phyloP scores from a whole-genome alignment of 2,888 invertebrate genomes.

The Dilophus febrilis region DNA sequence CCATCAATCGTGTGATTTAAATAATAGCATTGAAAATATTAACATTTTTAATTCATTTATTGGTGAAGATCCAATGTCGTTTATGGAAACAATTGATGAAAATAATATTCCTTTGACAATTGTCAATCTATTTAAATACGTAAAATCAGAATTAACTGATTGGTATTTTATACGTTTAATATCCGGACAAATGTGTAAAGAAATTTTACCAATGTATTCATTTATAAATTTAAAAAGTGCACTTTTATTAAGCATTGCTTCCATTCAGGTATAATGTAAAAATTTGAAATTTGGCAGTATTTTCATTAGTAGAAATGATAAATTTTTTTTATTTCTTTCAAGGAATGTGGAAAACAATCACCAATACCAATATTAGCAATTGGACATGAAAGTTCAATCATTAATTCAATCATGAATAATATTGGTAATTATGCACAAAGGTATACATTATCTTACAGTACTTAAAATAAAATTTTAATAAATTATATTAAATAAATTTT shows the following conservation, averaged over 20 bases:
- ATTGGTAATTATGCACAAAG: conserved; percentile 22
- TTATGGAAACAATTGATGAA: too few species aligned
- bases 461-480: too few species aligned
- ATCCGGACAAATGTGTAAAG: conserved; percentile 25
- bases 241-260: conserved; percentile 28
- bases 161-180: conserved; percentile 28
- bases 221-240: conserved; percentile 30
- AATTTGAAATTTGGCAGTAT: background rate
- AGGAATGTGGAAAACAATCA: conserved; percentile 6
- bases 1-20: too few species aligned
- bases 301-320: too few species aligned
- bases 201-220: conserved; percentile 26
- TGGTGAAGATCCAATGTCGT: too few species aligned
- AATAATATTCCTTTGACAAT: conserved; percentile 15
- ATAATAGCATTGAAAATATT: too few species aligned
- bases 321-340: too few species aligned
- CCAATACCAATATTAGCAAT: conserved; percentile 24
- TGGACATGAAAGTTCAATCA: conserved; percentile 19
- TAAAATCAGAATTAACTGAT: conserved; percentile 21
- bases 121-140: conserved; percentile 16
- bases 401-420: conserved; percentile 18
- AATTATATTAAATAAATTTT: background rate
- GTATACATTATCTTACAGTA: too few species aligned
- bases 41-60: too few species aligned
- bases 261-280: conserved; percentile 21